Evolutionary conservation across 1,140 invertebrate species (phyloP), one percentile per base, ranked within the genome.

Genomic region (Solenopsis fugax): DNA sequence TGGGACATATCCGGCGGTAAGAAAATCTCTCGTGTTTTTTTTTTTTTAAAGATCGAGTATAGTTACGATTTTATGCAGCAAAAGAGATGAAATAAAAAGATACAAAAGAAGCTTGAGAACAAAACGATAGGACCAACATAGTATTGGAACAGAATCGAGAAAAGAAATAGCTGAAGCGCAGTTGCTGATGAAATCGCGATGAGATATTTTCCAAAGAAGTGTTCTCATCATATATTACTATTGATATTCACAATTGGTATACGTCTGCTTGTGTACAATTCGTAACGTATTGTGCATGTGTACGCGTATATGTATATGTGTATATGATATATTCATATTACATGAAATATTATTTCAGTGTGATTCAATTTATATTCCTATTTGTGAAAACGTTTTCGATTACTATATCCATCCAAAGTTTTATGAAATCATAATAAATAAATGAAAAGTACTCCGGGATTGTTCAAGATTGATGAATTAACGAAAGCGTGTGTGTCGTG

Each of bases 81-180:
- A 93, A 77, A 67, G 48, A 93, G 90, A 88, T 89, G 82, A 67
- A 86, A 91, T 65, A 76, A 62, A 48, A 72, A 34, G 56, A 29
- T 90, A 85, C 18, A 91, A 87, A 86, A 90, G 76, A 92, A 90
- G 92, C 92, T 91, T 80, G 80, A 91, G 56, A 88, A 88, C 69
- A 72, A 24, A 50, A 67, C 62, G 58, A 54, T 81, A 76, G 73
- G 41, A 89, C 16, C 48, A 86, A 90, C 58, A 86, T 48, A 90
- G 64, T 90, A 48, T 58, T 60, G 21, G 29, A 72, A 62, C 58
- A 65, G 13, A 86, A 82, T 84, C 29, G 77, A 84, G 21, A 88
- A 18, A 69, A 50, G 75, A 72, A 87, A 88, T 60, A 88, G 60
- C 76, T 80, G 86, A 91, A 90, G 90, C 89, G 71, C 87, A 73